Evolutionary conservation across 2,888 invertebrate species (phyloP), one percentile per base, ranked within the genome.

Genomic region (Agrochola lychnidis): DNA sequence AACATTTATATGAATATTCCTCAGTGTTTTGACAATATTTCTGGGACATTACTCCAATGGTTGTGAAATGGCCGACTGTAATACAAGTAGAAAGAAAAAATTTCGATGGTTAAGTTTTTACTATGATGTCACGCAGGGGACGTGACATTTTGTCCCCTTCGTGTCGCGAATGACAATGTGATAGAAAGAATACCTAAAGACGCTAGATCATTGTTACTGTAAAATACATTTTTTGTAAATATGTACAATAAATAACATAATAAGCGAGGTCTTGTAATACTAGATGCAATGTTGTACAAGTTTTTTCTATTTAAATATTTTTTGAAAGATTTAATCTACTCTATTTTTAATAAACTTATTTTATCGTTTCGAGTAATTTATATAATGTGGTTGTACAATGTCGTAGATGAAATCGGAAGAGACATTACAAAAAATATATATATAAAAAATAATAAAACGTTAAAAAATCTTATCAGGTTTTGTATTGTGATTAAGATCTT

Each of bases 261-360:
- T 95, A 95, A 95, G 94, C 94, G 88, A 96, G 90, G 93, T 92
- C 94, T 89, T 90, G 92, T 95, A 95, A 95, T 95, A 94, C 94
- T 96, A 96, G 95, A 95, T 94, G 94, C 96, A 96, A 96, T 95
- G 95, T 96, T 96, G 96, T 96, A 96, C 96, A 96, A 96, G 95
- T 92, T 94, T 93, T 93, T 92, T 94, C 94, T 95, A 95, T 96
- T 96, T 95, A 96, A 95, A 94, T 94, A 94, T 95, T 95, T 94
- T 95, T 95, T 94, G 91, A 95, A 96, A 96, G 96, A 96, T 96
- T 95, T 96, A 96, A 96, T 96, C 95, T 96, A 95, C 94, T 92
- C 93, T 96, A 95, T 96, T 95, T 95, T 95, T 95, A 95, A 95
- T 96, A 95, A 95, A 95, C 95, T 93, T 96, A 96, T 96, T 96